Conservation (phyloP, 2,113 vertebrate species). For the Sprattus sprattus region DNA sequence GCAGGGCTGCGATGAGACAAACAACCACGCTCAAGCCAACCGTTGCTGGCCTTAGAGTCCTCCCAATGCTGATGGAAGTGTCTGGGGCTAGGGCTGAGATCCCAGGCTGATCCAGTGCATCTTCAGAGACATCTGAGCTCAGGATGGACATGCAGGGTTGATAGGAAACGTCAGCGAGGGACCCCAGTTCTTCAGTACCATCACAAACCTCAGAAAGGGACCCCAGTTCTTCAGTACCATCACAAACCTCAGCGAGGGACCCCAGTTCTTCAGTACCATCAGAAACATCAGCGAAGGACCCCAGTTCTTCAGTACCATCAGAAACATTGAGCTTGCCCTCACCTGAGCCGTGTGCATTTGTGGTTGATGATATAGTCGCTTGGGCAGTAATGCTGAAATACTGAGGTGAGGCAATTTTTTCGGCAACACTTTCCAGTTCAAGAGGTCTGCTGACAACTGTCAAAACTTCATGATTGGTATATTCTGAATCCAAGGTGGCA, state of each 20-base stretch:
- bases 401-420: background rate
- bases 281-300: background rate
- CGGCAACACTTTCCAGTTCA: background rate
- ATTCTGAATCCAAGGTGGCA: background rate
- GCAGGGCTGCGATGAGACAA: slow-evolving; percentile 56
- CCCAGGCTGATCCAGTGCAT: slow-evolving; percentile 13
- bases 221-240: background rate
- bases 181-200: background rate
- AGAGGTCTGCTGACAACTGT: background rate
- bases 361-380: background rate
- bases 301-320: background rate
- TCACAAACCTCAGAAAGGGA: background rate
- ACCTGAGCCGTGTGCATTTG: background rate
- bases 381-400: background rate
- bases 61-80: background rate
- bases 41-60: slow-evolving; percentile 52
- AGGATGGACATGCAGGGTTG: slow-evolving; percentile 14
- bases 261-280: background rate
- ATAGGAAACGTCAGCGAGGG: background rate
- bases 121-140: background rate
- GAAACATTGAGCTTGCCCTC: background rate
- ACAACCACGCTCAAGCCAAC: slow-evolving; percentile 57
- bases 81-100: background rate
- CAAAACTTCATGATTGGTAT: background rate
- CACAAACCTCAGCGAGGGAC: background rate